phyloP scores from a whole-genome alignment of 2,113 vertebrate species.

The Piaya cayana region DNA sequence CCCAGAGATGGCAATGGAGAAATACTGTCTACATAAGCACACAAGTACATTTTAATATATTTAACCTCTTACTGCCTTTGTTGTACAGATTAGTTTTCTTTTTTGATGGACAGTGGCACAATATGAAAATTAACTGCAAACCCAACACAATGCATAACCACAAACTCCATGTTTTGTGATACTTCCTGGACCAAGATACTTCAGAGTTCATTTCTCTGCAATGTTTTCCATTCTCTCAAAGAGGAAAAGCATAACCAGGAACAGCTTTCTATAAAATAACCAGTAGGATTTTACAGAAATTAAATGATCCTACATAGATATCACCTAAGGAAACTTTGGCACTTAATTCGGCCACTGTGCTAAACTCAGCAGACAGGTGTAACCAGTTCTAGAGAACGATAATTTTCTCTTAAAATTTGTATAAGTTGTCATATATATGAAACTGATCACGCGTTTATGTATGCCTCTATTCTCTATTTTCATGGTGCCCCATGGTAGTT shows the following conservation, averaged over 20 bases:
- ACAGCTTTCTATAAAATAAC: neutral
- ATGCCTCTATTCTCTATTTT: neutral
- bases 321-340: neutral
- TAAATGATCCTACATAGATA: neutral
- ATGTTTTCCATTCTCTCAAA: neutral
- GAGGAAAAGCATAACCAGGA: neutral
- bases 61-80: neutral
- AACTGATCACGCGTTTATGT: neutral
- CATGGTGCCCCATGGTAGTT: rapidly evolving
- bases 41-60: neutral
- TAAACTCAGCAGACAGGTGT: neutral
- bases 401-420: neutral
- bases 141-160: neutral
- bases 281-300: neutral
- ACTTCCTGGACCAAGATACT: neutral
- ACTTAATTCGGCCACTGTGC: neutral
- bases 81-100: neutral
- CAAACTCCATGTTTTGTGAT: rapidly evolving
- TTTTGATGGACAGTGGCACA: neutral
- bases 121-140: neutral
- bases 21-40: neutral
- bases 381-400: neutral
- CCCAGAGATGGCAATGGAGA: neutral
- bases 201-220: neutral
- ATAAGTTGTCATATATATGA: neutral